Evolutionary conservation across 2,888 invertebrate species (phyloP).

Genomic region (Plebejus melissa): DNA sequence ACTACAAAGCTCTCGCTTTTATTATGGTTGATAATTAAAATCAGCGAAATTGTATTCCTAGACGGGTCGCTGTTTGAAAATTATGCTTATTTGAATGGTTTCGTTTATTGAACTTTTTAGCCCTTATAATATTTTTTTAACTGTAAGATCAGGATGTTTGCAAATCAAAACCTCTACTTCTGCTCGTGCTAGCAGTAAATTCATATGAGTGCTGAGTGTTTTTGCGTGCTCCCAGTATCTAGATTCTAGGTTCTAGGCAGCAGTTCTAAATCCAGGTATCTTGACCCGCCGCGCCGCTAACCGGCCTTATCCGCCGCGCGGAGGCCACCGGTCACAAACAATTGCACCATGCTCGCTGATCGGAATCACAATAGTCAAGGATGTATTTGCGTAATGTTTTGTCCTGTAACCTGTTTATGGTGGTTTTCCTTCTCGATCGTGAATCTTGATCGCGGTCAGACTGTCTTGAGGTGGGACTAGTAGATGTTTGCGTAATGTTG

Average conservation of each 20-base stretch:
- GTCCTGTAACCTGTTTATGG: conserved; percentile 13
- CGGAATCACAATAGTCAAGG: conserved; percentile 19
- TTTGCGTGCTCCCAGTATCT: neutral
- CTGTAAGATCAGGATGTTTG: neutral
- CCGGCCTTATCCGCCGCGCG: conserved; percentile 3
- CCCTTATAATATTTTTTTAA: neutral
- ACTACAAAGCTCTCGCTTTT: neutral
- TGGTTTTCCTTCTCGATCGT: neutral
- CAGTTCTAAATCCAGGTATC: neutral
- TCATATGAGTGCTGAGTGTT: neutral
- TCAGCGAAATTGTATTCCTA: neutral
- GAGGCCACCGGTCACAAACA: conserved; percentile 10
- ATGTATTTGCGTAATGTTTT: conserved; percentile 1
- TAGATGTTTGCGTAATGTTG: neutral
- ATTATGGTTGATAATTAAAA: neutral
- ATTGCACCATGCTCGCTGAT: conserved; percentile 18
- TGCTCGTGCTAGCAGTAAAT: neutral
- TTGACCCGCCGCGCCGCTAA: conserved; percentile 7
- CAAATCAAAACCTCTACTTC: neutral
- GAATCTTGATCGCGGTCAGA: neutral
- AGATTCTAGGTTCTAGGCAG: neutral
- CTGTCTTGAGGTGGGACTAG: neutral
- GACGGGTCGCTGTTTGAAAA: neutral
- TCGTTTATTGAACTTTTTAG: neutral
- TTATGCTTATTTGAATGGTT: neutral